Evolutionary conservation across 1,140 invertebrate species (phyloP).

Genomic region (Anastrepha obliqua): DNA sequence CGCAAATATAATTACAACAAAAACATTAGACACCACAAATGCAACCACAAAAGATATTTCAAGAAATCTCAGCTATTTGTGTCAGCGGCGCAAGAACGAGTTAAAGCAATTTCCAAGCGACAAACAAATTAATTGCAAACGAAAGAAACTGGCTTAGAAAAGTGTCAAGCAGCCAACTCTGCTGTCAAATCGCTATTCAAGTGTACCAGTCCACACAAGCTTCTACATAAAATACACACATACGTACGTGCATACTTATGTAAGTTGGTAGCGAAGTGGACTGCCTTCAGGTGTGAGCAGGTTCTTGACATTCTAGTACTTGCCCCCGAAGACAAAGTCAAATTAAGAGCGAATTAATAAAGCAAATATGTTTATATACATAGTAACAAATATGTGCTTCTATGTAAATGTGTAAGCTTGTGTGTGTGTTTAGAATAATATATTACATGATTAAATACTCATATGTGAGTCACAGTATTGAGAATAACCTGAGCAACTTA

Average conservation of each 20-base stretch:
- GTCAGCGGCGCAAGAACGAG: constrained; percentile 24
- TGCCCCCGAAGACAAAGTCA: constrained; percentile 28
- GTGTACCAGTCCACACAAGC: neutral
- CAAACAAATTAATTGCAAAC: constrained; percentile 35
- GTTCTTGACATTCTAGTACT: constrained; percentile 46
- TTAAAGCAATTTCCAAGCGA: constrained; percentile 35
- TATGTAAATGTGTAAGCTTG: no score
- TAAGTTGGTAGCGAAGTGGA: neutral
- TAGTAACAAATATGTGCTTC: neutral
- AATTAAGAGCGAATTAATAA: constrained; percentile 6
- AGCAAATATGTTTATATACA: neutral
- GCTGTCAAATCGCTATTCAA: neutral
- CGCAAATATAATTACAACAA: neutral
- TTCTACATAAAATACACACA: neutral
- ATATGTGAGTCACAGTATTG: no score
- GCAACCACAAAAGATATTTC: neutral
- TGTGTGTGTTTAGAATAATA: no score
- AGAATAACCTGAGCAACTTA: no score
- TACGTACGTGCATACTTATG: neutral
- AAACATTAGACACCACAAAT: neutral
- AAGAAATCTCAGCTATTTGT: constrained; percentile 33
- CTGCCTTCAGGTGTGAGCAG: constrained; percentile 26
- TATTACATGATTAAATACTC: no score
- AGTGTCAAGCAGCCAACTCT: neutral
- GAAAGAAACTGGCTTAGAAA: constrained; percentile 43